Evolutionary conservation across 2,797 vertebrate genomes (phyloP), one percentile per base, ranked within the genome.

Genomic region (Myoxocephalus aenaeus): DNA sequence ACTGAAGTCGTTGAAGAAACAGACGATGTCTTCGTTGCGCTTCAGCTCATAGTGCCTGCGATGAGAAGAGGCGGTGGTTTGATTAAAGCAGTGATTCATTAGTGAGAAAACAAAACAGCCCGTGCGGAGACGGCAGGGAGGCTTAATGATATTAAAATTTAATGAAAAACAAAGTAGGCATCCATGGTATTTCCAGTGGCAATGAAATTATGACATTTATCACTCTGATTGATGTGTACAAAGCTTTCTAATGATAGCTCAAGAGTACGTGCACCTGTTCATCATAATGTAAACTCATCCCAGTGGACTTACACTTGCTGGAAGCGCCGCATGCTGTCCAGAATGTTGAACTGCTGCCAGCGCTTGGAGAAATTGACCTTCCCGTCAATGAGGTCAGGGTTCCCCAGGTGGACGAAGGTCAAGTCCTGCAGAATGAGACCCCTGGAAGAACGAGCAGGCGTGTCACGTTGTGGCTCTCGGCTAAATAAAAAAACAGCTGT

Each of bases 331-430:
- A 99, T 99, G 93, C 98, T 98, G 94, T 99, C 98, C 89, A 99
- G 93, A 85, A 99, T 99, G 95, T 99, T 99, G 90, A 99, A 99
- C 93, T 99, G 98, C 88, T 99, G 98, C 98, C 98, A 99, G 51
- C 98, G 97, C 81, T 99, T 99, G 90, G 98, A 99, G 79, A 99
- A 99, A 77, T 99, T 99, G 81, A 99, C 97, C 90, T 99, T 99
- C 67, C 96, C 96, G 0, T 99, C 97, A 0, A 99, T 97, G 80
- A 97, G 94, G 90, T 99, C 98, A 0, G 98, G 98, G 93, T 99
- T 99, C 57, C 98, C 98, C 82, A 99, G 93, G 90, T 99, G 98
- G 59, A 99, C 98, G 32, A 99, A 99, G 61, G 98, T 99, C 93
- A 99, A 86, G 88, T 99, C 98, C 93, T 99, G 98, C 65, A 99